Conservation (phyloP, 2,797 vertebrate genomes). For the Crossoptilon crossoptilon region DNA sequence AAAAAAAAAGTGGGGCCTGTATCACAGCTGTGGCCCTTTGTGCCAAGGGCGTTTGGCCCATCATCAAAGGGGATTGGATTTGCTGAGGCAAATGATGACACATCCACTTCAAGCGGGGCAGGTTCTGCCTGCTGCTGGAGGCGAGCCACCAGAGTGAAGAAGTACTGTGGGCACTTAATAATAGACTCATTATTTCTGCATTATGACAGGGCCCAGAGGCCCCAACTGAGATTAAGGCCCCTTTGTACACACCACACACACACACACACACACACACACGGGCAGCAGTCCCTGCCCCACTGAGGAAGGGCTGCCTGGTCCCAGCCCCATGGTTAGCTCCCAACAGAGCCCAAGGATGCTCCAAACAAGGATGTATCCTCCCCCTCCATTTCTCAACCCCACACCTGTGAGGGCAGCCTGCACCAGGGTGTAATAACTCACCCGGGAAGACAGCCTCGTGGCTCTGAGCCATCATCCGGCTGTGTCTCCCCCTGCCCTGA, state of each 20-base stretch:
- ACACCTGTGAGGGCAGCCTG: background rate
- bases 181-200: slow-evolving; percentile 75
- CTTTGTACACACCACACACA: slow-evolving; percentile 1
- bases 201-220: slow-evolving; percentile 73
- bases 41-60: slow-evolving; percentile 74
- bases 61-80: slow-evolving; percentile 73
- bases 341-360: background rate
- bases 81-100: slow-evolving; percentile 77
- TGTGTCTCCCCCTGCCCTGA: accelerated
- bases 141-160: slow-evolving; percentile 59
- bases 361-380: background rate
- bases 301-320: background rate
- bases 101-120: slow-evolving; percentile 71
- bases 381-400: background rate
- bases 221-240: slow-evolving; percentile 61
- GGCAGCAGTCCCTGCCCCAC: background rate
- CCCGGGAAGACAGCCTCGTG: accelerated
- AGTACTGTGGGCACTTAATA: slow-evolving; percentile 76
- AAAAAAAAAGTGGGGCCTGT: slow-evolving; percentile 32
- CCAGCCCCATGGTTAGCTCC: background rate
- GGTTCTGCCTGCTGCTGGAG: slow-evolving; percentile 75
- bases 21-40: slow-evolving; percentile 71
- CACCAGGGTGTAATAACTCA: background rate
- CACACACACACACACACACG: background rate
- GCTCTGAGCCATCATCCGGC: background rate